A percentile compares a stretch with the other conserved stretches of the same genome.
Conservation (phyloP, 2,888 invertebrate genomes). For the Drosophila nigricruria region DNA sequence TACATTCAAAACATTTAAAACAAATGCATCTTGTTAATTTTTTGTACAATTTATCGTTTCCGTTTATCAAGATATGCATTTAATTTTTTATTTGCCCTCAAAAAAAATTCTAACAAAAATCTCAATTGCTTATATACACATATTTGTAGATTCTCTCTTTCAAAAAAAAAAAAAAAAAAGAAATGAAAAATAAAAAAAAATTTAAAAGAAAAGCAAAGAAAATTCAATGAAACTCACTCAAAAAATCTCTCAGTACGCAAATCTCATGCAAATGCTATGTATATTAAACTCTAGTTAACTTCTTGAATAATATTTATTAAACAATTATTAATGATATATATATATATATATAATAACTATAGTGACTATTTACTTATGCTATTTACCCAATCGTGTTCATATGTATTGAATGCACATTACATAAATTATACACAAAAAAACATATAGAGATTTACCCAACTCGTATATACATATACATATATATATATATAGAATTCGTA, state of each 20-base stretch:
- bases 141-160: conserved; percentile 41
- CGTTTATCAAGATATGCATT: conserved; percentile 58
- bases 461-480: not conserved
- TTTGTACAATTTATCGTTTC: conserved; percentile 16
- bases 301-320: conserved; percentile 67
- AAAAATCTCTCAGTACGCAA: conserved; percentile 48
- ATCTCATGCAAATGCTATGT: conserved; percentile 58
- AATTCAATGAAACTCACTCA: conserved; percentile 28
- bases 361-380: conserved; percentile 71
- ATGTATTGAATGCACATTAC: conserved; percentile 63
- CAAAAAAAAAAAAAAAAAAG: conserved; percentile 19
- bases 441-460: conserved; percentile 21
- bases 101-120: conserved; percentile 28
- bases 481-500: conserved; percentile 12
- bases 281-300: conserved; percentile 71
- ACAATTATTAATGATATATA: conserved; percentile 39
- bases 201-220: conserved; percentile 22
- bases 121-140: conserved; percentile 37
- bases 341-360: conserved; percentile 63
- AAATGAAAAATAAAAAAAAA: conserved; percentile 29
- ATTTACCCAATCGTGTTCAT: conserved; percentile 72
- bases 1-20: conserved; percentile 9
- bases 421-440: conserved; percentile 31
- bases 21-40: conserved; percentile 27
- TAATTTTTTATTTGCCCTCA: conserved; percentile 49